phyloP scores from a whole-genome alignment of 2,888 invertebrate species.

The Elmis aenea region DNA sequence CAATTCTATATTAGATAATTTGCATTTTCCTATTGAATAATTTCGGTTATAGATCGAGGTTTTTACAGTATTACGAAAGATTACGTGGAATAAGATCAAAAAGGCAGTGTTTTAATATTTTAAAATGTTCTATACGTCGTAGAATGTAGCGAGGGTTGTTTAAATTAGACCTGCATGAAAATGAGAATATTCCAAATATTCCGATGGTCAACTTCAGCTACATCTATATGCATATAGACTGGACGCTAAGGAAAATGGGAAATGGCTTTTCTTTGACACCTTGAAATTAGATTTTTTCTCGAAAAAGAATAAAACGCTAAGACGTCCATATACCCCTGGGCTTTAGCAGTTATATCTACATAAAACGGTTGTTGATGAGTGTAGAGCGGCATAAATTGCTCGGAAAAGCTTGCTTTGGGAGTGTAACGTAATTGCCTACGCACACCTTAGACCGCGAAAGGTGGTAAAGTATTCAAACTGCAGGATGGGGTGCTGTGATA shows the following conservation, averaged over 20 bases:
- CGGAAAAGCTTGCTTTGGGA: constrained; percentile 11
- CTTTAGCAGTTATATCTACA: constrained; percentile 43
- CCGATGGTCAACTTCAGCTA: constrained; percentile 40
- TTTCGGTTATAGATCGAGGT: too few relatives aligned
- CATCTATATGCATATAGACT: constrained; percentile 30
- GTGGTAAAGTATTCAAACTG: constrained; percentile 30
- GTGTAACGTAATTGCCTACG: constrained; percentile 24
- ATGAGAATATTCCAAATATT: constrained; percentile 30
- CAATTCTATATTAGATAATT: too few relatives aligned
- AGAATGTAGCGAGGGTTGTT: not conserved
- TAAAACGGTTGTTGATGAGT: constrained; percentile 33
- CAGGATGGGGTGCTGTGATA: constrained; percentile 30
- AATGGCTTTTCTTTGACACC: constrained; percentile 51
- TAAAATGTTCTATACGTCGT: not conserved
- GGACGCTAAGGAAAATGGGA: constrained; percentile 44
- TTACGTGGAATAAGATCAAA: too few relatives aligned
- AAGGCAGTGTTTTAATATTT: constrained; percentile 6
- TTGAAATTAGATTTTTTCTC: constrained; percentile 49
- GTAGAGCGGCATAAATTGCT: constrained; percentile 28
- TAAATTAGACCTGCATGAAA: not conserved
- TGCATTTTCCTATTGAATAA: too few relatives aligned
- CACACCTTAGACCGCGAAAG: constrained; percentile 22
- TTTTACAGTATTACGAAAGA: too few relatives aligned
- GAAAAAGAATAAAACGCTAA: constrained; percentile 44
- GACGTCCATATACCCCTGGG: constrained; percentile 41